Percentiles rank a stretch among this genome's conserved stretches.
Evolutionary conservation across 2,888 invertebrate genomes (phyloP).

Genomic region (Dusona sp.): DNA sequence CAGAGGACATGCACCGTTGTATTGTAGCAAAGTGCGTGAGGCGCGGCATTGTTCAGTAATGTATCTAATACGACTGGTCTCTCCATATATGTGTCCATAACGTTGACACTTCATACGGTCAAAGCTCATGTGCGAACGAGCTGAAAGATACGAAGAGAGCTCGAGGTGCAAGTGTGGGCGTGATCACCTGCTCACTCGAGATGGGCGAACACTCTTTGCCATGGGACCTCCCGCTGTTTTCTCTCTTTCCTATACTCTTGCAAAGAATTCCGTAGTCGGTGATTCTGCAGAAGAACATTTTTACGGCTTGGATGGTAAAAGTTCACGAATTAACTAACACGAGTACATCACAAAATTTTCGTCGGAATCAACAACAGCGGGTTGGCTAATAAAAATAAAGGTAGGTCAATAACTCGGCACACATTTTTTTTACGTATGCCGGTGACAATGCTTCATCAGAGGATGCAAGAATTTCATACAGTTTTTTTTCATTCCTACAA

Average conservation of each 20-base stretch:
- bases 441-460: conserved; percentile 28
- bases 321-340: not conserved
- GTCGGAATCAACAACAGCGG: not conserved
- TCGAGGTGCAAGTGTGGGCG: conserved; percentile 78
- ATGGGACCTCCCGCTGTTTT: conserved; percentile 64
- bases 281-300: conserved; percentile 34
- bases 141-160: conserved; percentile 52
- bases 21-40: conserved; percentile 45
- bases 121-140: conserved; percentile 41
- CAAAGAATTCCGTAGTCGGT: conserved; percentile 50
- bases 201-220: conserved; percentile 58
- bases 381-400: not conserved
- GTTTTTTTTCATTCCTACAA: conserved; percentile 9
- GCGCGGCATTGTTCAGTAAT: conserved; percentile 62
- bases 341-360: conserved; percentile 6
- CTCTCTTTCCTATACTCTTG: conserved; percentile 40
- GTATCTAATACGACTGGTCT: conserved; percentile 20
- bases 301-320: not conserved
- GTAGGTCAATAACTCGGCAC: conserved; percentile 28
- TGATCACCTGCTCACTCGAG: conserved; percentile 79
- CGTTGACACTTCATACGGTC: conserved; percentile 44
- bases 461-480: conserved; percentile 1
- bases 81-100: conserved; percentile 3
- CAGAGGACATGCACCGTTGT: conserved; percentile 49
- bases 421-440: conserved; percentile 7